A percentile compares a stretch with the other conserved stretches of the same genome.
Conservation (phyloP, 2,888 invertebrate genomes). For the Drosophila mimetica region DNA sequence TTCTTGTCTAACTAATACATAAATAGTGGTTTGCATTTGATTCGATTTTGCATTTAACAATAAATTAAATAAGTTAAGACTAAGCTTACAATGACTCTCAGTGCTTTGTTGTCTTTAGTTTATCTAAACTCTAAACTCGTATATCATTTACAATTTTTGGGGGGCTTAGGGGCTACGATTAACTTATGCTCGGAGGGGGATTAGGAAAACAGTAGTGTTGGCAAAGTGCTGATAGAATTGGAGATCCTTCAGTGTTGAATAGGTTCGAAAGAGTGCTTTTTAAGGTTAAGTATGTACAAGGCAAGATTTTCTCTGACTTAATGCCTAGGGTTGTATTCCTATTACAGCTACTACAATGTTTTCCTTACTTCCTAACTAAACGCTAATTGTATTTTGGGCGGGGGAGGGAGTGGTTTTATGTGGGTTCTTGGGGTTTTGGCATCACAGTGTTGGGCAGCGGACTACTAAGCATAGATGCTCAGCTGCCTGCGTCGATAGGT, state of each 20-base stretch:
- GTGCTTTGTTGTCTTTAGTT: slow-evolving; percentile 61
- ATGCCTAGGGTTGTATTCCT: slow-evolving; percentile 11
- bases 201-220: slow-evolving; percentile 12
- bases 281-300: slow-evolving; percentile 16
- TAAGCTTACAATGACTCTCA: slow-evolving; percentile 75
- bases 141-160: slow-evolving; percentile 28
- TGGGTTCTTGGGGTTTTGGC: slow-evolving; percentile 54
- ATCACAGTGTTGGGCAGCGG: slow-evolving; percentile 79
- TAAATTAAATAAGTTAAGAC: slow-evolving; percentile 56
- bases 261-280: slow-evolving; percentile 24
- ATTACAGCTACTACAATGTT: slow-evolving; percentile 26
- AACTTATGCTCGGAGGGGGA: slow-evolving; percentile 13
- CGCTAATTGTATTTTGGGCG: slow-evolving; percentile 3
- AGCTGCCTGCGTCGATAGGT: slow-evolving; percentile 79
- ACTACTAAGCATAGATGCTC: slow-evolving; percentile 81
- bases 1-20: slow-evolving; percentile 75
- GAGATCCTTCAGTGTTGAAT: slow-evolving; percentile 33
- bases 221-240: slow-evolving; percentile 34
- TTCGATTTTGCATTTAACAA: slow-evolving; percentile 53
- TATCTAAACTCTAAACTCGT: slow-evolving; percentile 41
- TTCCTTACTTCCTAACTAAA: slow-evolving; percentile 31
- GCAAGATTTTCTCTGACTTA: slow-evolving; percentile 23
- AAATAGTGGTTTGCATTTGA: slow-evolving; percentile 56
- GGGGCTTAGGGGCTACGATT: slow-evolving; percentile 12
- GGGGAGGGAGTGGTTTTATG: slow-evolving; percentile 6